Base-by-base conservation (phyloP, 1,140 invertebrate genomes). In the Drepana arcuata region DNA sequence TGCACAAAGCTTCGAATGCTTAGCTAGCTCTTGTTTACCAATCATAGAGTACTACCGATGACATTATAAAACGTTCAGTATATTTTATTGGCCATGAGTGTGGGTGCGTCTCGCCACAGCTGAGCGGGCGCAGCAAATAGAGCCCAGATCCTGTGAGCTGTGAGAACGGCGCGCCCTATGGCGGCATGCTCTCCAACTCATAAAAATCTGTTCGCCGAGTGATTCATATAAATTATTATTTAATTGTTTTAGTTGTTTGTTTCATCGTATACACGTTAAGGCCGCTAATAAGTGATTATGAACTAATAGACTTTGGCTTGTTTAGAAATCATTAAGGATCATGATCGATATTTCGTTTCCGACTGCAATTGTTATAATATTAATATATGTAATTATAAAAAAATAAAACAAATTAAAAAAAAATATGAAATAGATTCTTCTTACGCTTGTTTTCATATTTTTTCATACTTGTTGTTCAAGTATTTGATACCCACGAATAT, bases 111-210 rank as follows among this genome's bases (percentile, higher is more conserved):
- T 39, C 62, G 65, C 43, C 45, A 65, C 62, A 62, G 16, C 40
- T 48, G 56, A 59, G 53, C 57, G 24, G 37, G 52, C 57, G 63
- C 67, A 71, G 21, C 67, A 67, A 75, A 75, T 75, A 65, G 71
- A 72, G 71, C 74, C 65, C 69, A 79, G 71, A 79, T 79, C 74
- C 74, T 75, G 71, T 69, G 47, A 39, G 31, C 30, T 60, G 56
- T 69, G 72, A 57, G 66, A 72, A 67, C 53, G 40, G 37, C 68
- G 53, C 66, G 36, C 68, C 67, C 52, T n/a, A n/a, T n/a, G 44
- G 18, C 34, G 35, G 40, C 18, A 46, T 10, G 18, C 24, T n/a
- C 36, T 44, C 44, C 21, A 14, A 14, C 21, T 44, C 30, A n/a
- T 15, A 27, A 21, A 29, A 31, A 34, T 24, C 16, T 13, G n/a